Evolutionary conservation across 2,797 vertebrate genomes (phyloP), one percentile per base, ranked within the genome.

Genomic region (Centroberyx gerrardi): DNA sequence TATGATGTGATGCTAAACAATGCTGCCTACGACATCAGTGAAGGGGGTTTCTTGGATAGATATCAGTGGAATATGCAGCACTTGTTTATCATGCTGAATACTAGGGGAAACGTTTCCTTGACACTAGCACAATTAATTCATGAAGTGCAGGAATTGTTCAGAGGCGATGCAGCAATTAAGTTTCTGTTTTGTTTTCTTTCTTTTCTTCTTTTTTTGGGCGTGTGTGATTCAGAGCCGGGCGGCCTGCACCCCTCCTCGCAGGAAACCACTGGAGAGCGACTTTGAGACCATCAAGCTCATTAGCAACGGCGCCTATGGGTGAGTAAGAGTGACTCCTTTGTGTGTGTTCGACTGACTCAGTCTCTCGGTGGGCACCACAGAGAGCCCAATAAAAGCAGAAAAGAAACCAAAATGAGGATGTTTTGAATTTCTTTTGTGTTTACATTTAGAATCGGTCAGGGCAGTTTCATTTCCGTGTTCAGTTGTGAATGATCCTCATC

Each of bases 291-390:
- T 98, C 91, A 99, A 99, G 89, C 92, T 99, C 72, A 99, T 99
- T 77, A 99, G 97, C 90, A 99, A 99, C 62, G 97, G 97, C 74
- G 97, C 97, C 80, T 99, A 99, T 69, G 97, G 97, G 97, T 98
- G 92, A 97, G 97, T 73, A 53, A 82, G 64, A 70, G 69, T 64
- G 73, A 74, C 66, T 22, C 55, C 65, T 84, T 81, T 82, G 63
- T 87, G 77, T 74, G 53, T 1, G 2, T 68, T 72, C 0, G 1
- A 59, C 68, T 71, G 76, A 72, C 52, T 87, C 78, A 49, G 55
- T 64, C 17, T 51, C 48, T 78, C 62, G 69, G 59, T 67, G 48
- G 53, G 38, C n/a, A 22, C 72, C 40, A 0, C 61, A 80, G 68
- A 70, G 38, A 75, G 42, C 29, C 62, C 58, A 80, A 83, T 77